Evolutionary conservation across 2,113 vertebrate species (phyloP).

Genomic region (Recurvirostra avosetta): DNA sequence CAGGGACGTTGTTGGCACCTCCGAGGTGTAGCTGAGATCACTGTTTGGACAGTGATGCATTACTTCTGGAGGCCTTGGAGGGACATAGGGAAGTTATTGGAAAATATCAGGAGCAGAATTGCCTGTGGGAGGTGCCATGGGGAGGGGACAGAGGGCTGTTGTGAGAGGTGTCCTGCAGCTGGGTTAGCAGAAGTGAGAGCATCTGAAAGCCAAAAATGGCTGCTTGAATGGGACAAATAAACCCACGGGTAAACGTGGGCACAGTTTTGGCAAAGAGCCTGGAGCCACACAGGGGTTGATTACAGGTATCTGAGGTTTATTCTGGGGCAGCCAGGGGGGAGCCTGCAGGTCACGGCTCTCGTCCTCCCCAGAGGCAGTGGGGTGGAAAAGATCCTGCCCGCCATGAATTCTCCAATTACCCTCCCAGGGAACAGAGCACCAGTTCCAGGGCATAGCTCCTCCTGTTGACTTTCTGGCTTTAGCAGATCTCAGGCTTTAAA

Average conservation of each 20-base stretch:
- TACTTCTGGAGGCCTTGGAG: neutral
- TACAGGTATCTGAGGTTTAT: neutral
- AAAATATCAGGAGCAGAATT: neutral
- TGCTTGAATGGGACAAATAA: neutral
- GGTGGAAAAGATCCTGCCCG: neutral
- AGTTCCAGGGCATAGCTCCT: neutral
- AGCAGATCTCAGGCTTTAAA: slow-evolving; percentile 10
- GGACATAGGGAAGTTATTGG: neutral
- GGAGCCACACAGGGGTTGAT: neutral
- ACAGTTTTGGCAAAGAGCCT: neutral
- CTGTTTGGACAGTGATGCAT: neutral
- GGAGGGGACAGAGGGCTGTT: neutral
- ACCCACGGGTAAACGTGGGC: accelerated
- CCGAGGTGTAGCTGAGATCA: neutral
- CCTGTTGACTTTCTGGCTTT: slow-evolving; percentile 42
- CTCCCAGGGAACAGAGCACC: neutral
- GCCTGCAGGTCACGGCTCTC: neutral
- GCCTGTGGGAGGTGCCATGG: accelerated
- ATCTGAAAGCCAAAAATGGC: neutral
- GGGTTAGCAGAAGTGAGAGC: neutral
- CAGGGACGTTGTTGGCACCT: neutral
- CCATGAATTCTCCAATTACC: accelerated
- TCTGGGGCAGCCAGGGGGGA: accelerated
- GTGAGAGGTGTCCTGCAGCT: neutral
- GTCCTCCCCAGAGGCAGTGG: neutral